phyloP scores from a whole-genome alignment of 2,888 invertebrate species.

The Brenthis ino region DNA sequence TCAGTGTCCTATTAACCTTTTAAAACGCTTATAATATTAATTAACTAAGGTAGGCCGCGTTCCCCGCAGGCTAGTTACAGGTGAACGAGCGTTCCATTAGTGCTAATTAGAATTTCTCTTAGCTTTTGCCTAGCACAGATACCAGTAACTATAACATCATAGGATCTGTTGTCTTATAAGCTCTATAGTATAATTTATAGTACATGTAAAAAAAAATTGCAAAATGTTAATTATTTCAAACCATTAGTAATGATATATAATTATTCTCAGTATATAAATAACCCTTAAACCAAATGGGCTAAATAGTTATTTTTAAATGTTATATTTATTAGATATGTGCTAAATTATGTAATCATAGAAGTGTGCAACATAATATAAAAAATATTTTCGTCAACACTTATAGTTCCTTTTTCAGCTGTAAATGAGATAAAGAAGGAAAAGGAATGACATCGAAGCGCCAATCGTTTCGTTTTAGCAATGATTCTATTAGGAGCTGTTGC shows the following conservation, averaged over 20 bases:
- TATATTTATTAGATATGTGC: no score
- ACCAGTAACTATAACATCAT: constrained; percentile 8
- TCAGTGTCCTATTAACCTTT: constrained; percentile 38
- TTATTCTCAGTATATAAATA: no score
- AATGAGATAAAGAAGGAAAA: background rate
- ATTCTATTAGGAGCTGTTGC: constrained; percentile 30
- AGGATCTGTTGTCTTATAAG: background rate
- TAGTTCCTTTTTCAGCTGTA: background rate
- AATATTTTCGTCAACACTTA: background rate
- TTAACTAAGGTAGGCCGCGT: constrained; percentile 47
- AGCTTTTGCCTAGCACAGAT: constrained; percentile 38
- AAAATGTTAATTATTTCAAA: no score
- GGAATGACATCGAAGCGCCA: constrained; percentile 26
- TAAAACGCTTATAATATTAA: constrained; percentile 45
- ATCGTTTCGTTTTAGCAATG: constrained; percentile 33
- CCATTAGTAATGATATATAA: no score
- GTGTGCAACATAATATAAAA: no score
- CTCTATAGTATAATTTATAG: no score
- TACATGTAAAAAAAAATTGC: no score
- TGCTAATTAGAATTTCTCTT: constrained; percentile 74
- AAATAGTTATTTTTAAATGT: no score
- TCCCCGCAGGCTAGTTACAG: constrained; percentile 59
- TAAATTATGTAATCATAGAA: no score
- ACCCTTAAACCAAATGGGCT: no score
- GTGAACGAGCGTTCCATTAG: constrained; percentile 70